Base-by-base conservation (phyloP, 1,140 invertebrate genomes). In the Maconellicoccus hirsutus region DNA sequence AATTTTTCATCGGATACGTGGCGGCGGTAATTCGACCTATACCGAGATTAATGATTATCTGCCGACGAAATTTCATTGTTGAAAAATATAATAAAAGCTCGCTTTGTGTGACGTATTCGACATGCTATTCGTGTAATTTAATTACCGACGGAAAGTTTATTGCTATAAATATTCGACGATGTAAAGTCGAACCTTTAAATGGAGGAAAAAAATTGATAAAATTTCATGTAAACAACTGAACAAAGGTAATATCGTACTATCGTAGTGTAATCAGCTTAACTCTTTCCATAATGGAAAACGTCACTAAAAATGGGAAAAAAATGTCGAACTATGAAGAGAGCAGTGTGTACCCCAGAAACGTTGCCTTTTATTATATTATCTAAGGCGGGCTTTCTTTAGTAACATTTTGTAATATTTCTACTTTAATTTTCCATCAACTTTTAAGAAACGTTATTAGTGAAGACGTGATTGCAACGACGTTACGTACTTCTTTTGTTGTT, bases 371-470 rank as follows among this genome's bases (percentile, higher is more conserved):
- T 66, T 66, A 26, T 26, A 25, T 66, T 66, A 66, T 19, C 19
- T 12, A 26, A 16, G 3, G 42, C 42, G 61, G 21, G 22, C 22
- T 66, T 66, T 25, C 1, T 66, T 66, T 22, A 8, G 21, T 3
- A 14, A 66, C 10, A 66, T 66, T 66, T 66, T 66, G 61, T 66
- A 66, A 23, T 66, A 66, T 66, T 66, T 66, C 61, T 26, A 23
- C 10, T 23, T 66, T 66, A 66, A 66, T 66, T 66, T 66, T 66
- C 61, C 61, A 66, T 66, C 61, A 23, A 66, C 61, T 66, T 66
- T 6, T 66, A 66, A 66, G 25, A 66, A 26, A 66, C 19, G 16
- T 66, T 66, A 66, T 66, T 66, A 66, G 61, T 25, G 22, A 23
- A 66, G 25, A 66, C 61, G 61, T 25, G 10, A 66, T 23, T 66